Evolutionary conservation across 35 echinoderm and acorn worm species (phyloP), one percentile per base, ranked within the genome.

Genomic region (Apostichopus parvimensis): DNA sequence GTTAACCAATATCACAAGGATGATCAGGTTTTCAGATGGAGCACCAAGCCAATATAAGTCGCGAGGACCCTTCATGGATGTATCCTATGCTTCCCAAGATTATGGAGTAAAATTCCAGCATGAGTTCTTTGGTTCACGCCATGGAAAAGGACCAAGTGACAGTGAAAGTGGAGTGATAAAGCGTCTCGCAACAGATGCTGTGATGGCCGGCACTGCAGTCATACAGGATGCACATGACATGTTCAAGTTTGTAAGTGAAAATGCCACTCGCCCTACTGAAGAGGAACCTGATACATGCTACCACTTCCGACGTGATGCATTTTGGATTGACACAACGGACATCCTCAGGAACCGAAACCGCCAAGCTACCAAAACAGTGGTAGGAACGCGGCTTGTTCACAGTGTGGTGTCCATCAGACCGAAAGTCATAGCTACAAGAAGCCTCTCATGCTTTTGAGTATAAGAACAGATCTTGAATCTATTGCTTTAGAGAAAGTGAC

Each of bases 121-220:
- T 25, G 84, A 95, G 54, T 95, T 70, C 18, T 95, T 92, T 77
- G 91, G 94, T 1, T 93, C 91, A 20, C 10, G 91, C 11, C 91
- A 93, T 77, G 94, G 91, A 12, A 93, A 95, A 65, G 91, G 94
- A 1, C 94, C 94, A 15, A 93, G 91, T 59, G 91, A 95, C 66
- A 61, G 91, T 0, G 94, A 95, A 56, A 95, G 94, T 90, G 90
- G 84, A n/a, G 86, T 93, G 0, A 88, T 95, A 57, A 93, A 95
- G 89, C 26, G 91, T 1, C 77, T 57, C 15, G 91, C 85, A 14
- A 79, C 94, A 26, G 82, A 89, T 89, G 91, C 94, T 77, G 94
- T 95, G 26, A 92, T 89, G 85, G 54, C 83, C 79, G 91, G 94
- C 6, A 78, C 15, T 13, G 52, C 5, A 18, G 26, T 93, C 15